Conservation (phyloP, 2,113 vertebrate species). For the Grus americana region DNA sequence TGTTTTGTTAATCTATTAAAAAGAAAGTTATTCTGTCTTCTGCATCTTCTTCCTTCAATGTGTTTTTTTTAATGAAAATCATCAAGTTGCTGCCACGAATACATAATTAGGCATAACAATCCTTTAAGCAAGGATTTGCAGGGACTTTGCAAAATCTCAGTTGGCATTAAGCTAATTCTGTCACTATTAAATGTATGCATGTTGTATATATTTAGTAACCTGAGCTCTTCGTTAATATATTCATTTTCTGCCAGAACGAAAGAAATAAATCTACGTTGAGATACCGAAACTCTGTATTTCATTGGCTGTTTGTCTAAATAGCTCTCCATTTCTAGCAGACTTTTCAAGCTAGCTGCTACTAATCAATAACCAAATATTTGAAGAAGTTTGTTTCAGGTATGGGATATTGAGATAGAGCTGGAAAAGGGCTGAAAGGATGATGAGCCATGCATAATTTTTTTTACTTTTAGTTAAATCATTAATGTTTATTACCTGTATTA, state of each 20-base stretch:
- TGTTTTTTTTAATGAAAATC: neutral
- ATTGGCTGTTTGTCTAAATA: neutral
- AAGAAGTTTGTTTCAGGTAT: neutral
- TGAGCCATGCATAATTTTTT: neutral
- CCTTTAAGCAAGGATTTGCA: neutral
- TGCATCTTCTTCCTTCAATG: neutral
- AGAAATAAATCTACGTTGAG: neutral
- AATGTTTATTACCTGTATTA: neutral
- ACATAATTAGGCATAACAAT: neutral
- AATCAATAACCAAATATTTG: neutral
- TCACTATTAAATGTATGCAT: neutral
- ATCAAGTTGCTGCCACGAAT: neutral
- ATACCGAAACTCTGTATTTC: neutral
- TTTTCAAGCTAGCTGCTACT: neutral
- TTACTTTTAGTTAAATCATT: neutral
- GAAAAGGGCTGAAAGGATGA: neutral
- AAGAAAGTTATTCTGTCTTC: neutral
- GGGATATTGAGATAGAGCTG: neutral
- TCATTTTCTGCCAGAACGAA: neutral
- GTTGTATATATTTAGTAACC: neutral
- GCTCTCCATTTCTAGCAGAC: neutral
- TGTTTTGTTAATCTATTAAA: neutral
- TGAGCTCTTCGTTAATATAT: neutral
- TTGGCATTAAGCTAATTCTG: neutral
- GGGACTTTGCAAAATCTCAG: neutral